Base-by-base conservation (phyloP, 2,888 invertebrate species). In the Apodemia hepburni region DNA sequence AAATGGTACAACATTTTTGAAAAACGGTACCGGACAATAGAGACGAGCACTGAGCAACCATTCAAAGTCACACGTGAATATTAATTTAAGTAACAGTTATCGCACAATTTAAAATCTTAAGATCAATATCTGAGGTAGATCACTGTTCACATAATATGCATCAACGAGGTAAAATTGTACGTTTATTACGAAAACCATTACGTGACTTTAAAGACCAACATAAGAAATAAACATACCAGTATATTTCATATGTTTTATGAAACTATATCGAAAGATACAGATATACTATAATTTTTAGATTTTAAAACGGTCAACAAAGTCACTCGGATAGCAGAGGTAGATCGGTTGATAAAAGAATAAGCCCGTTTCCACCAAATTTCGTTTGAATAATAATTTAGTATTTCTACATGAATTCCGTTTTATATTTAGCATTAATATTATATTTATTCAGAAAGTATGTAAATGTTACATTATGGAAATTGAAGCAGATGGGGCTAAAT, bases 81-180 rank as follows among this genome's bases (percentile, higher is more conserved):
- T 81, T 83, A 83, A 84, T 84, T 89, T 90, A 90, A 90, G 90
- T 90, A 88, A 89, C 89, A 87, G 86, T 85, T 81, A 87, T 88
- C 87, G 87, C 84, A 85, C 85, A 82, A 83, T 81, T 85, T 72
- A 85, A 76, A 85, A 82, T 82, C 88, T 87, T 90, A 90, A 90
- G 88, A 90, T 91, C 89, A 89, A 88, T 79, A 84, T 85, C 76
- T 89, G 90, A 91, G 90, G 90, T 91, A 91, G 90, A 87, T 78
- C 82, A 81, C 77, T 80, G 84, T 87, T 86, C 35, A 85, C 82
- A 83, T 84, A 88, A 85, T 81, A 89, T 89, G 88, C 84, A 84
- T 87, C 78, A 79, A 85, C 80, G 89, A 89, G 89, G 89, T 89
- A 89, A 76, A 78, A 82, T 87, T 84, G 85, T 85, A 85, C 82